Percentiles rank a stretch among this genome's conserved stretches.
These are phyloP conservation scores for Sarcophaga variegata DNA, from an alignment of 2,888 invertebrate species.

Conservation along the genomic window DNA sequence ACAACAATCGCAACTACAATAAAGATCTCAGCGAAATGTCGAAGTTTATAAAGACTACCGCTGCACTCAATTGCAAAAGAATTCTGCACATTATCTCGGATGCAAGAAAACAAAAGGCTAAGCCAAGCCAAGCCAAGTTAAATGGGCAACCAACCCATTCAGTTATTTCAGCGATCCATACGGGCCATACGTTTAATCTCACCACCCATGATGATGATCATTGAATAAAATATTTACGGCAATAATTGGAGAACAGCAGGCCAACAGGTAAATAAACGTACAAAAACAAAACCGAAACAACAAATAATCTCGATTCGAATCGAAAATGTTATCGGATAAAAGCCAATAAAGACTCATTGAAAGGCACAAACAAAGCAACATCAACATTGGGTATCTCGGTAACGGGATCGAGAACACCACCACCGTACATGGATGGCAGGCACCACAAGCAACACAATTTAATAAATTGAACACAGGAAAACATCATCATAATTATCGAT, in stretches of 20 bases:
- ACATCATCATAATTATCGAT: too few species aligned
- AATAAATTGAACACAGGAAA: too few species aligned
- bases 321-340: conserved; percentile 45
- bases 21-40: background rate
- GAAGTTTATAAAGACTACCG: conserved; percentile 8
- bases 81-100: background rate
- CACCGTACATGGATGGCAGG: too few species aligned
- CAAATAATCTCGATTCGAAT: conserved; percentile 8
- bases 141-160: background rate
- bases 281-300: background rate
- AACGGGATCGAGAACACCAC: too few species aligned
- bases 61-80: conserved; percentile 4
- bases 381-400: too few species aligned
- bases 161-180: background rate
- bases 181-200: conserved; percentile 38
- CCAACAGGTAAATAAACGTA: conserved; percentile 52
- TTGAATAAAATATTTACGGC: conserved; percentile 56
- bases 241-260: conserved; percentile 61
- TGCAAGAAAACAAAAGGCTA: conserved; percentile 22
- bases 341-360: conserved; percentile 51
- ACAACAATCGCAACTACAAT: background rate
- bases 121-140: too few species aligned
- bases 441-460: too few species aligned
- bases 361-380: conserved; percentile 21
- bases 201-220: conserved; percentile 62